phyloP scores from a whole-genome alignment of 2,888 invertebrate species.

The Scaptomyza caliginosa region DNA sequence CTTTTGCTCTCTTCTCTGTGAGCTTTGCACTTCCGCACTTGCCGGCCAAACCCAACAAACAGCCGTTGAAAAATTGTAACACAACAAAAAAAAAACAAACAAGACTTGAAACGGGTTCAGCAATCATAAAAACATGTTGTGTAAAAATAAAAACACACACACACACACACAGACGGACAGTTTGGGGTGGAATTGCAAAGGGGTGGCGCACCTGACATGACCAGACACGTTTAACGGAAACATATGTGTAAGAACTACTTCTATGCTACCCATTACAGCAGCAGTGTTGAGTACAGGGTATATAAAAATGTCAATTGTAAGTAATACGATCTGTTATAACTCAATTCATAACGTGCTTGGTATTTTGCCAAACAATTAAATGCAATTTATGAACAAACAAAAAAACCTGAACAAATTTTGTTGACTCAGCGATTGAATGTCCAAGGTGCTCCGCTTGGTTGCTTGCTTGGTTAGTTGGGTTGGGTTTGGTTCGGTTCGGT shows the following conservation, averaged over 20 bases:
- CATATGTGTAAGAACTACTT: slow-evolving; percentile 6
- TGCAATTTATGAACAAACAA: slow-evolving; percentile 60
- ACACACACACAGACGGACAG: slow-evolving; percentile 42
- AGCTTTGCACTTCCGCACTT: slow-evolving; percentile 70
- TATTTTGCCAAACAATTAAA: slow-evolving; percentile 78
- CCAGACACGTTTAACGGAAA: slow-evolving; percentile 37
- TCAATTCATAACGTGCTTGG: slow-evolving; percentile 55
- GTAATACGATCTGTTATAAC: slow-evolving; percentile 27
- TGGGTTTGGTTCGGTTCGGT: slow-evolving; percentile 23
- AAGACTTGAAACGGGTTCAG: slow-evolving; percentile 73
- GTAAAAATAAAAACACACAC: slow-evolving; percentile 54
- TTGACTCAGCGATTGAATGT: slow-evolving; percentile 65
- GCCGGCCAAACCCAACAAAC: slow-evolving; percentile 59
- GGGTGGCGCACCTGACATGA: slow-evolving; percentile 55
- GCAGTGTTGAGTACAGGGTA: slow-evolving; percentile 26
- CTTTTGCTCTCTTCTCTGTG: slow-evolving; percentile 16
- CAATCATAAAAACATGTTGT: slow-evolving; percentile 79
- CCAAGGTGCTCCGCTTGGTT: slow-evolving; percentile 63
- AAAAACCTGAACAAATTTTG: slow-evolving; percentile 48
- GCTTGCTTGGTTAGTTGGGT: slow-evolving; percentile 41
- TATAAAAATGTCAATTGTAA: slow-evolving; percentile 59
- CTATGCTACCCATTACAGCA: neutral
- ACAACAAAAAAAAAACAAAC: slow-evolving; percentile 68
- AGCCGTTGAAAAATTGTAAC: slow-evolving; percentile 65
- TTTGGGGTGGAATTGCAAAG: neutral